Conservation (phyloP, 23 tunicate genomes). For the Styela plicata region DNA sequence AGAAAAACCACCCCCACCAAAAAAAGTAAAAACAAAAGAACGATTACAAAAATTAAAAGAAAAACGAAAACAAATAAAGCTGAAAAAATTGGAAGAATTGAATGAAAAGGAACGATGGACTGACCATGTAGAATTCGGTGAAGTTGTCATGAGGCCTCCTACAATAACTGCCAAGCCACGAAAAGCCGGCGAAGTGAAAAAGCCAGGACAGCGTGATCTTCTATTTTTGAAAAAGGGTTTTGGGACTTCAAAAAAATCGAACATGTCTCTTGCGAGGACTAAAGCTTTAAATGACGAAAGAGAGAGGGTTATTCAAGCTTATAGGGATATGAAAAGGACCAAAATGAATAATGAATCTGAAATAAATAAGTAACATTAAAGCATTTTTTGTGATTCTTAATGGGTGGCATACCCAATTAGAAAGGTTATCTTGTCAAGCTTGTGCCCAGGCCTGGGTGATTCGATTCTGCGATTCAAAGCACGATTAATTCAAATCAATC, state of each 20-base stretch:
- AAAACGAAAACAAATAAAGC: background rate
- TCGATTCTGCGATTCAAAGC: too few species aligned
- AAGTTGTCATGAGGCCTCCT: slow-evolving; percentile 26
- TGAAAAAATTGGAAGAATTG: background rate
- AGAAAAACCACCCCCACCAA: background rate
- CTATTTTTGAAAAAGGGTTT: background rate
- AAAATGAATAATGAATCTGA: background rate
- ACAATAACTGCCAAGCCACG: slow-evolving; percentile 18
- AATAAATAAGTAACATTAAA: background rate
- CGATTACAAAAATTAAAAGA: slow-evolving; percentile 15
- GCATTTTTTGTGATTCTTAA: too few species aligned
- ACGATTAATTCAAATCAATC: too few species aligned
- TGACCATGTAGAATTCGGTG: slow-evolving; percentile 23
- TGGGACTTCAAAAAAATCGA: slow-evolving; percentile 19
- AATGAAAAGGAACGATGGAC: slow-evolving; percentile 20
- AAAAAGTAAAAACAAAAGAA: slow-evolving; percentile 16
- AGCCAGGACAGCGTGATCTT: slow-evolving; percentile 18
- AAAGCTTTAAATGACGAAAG: slow-evolving; percentile 13
- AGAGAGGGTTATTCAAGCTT: slow-evolving; percentile 13
- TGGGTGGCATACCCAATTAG: too few species aligned
- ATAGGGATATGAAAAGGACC: slow-evolving; percentile 12
- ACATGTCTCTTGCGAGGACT: slow-evolving; percentile 3
- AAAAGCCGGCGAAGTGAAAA: slow-evolving; percentile 1
- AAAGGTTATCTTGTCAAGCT: too few species aligned
- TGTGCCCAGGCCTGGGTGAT: too few species aligned